These are phyloP conservation scores for Nebria salina DNA, from an alignment of 2,888 invertebrate genomes.

Conservation along the genomic window DNA sequence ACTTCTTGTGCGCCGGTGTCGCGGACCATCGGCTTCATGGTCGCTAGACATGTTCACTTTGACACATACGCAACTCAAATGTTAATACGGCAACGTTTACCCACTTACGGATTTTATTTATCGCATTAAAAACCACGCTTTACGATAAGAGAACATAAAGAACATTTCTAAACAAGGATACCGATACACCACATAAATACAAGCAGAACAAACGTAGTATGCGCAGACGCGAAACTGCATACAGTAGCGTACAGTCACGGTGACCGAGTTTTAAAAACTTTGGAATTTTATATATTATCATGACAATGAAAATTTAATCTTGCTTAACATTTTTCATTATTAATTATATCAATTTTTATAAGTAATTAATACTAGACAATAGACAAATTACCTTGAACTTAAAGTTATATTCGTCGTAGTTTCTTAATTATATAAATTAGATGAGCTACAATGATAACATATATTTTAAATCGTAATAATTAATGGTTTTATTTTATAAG, in stretches of 20 bases:
- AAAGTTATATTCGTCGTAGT: background rate
- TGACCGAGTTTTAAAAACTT: background rate
- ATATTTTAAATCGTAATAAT: background rate
- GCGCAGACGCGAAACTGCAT: conserved; percentile 20
- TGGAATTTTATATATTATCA: background rate
- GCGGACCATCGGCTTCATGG: conserved; percentile 60
- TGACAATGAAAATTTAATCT: background rate
- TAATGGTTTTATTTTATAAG: background rate
- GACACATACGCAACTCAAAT: conserved; percentile 37
- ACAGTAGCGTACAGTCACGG: conserved; percentile 31
- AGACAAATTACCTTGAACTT: background rate
- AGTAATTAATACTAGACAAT: conserved; percentile 2
- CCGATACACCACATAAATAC: background rate
- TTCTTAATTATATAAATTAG: background rate
- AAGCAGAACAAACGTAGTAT: conserved; percentile 5
- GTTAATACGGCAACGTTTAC: conserved; percentile 7
- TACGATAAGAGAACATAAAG: conserved; percentile 42
- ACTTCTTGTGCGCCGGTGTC: conserved; percentile 82
- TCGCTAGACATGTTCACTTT: conserved; percentile 57
- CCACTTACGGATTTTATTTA: conserved; percentile 32
- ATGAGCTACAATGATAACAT: background rate
- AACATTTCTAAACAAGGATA: conserved; percentile 40
- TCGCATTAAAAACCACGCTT: conserved; percentile 37
- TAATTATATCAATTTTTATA: background rate
- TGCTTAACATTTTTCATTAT: background rate